Percentiles rank a stretch among this genome's conserved stretches.
Evolutionary conservation across 1,140 invertebrate genomes (phyloP).

Genomic region (Coenobita brevimanus): DNA sequence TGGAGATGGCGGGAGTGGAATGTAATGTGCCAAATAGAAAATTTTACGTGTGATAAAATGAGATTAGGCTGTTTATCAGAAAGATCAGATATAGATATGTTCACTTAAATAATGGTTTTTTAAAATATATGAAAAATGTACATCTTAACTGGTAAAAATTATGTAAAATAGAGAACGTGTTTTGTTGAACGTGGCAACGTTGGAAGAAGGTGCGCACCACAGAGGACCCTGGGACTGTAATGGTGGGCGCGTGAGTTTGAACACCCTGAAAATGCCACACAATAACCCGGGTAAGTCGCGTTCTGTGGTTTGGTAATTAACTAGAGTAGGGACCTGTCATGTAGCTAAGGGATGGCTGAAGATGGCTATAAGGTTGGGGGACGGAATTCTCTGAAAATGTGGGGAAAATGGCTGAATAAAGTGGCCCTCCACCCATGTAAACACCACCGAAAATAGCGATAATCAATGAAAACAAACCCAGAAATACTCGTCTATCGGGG

Average conservation of each 20-base stretch:
- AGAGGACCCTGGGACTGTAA: slow-evolving; percentile 78
- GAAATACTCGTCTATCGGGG: slow-evolving; percentile 21
- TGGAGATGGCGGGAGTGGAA: slow-evolving; percentile 65
- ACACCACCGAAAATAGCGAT: slow-evolving; percentile 61
- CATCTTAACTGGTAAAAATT: neutral
- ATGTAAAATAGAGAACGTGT: neutral
- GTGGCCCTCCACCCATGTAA: slow-evolving; percentile 39
- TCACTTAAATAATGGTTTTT: neutral
- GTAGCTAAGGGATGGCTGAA: neutral
- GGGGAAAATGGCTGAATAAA: neutral
- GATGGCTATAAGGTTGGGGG: slow-evolving; percentile 51
- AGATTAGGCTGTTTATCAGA: neutral
- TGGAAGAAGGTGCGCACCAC: slow-evolving; percentile 73
- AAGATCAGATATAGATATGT: neutral
- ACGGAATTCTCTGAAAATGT: neutral
- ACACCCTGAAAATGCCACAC: slow-evolving; percentile 76
- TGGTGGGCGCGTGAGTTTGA: slow-evolving; percentile 84
- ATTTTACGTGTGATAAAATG: neutral
- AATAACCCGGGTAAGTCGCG: slow-evolving; percentile 72
- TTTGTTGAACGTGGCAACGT: slow-evolving; percentile 64
- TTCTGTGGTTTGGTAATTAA: neutral
- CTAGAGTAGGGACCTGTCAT: neutral
- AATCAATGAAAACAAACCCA: slow-evolving; percentile 66
- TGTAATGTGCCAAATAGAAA: slow-evolving; percentile 48
- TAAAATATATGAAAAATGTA: neutral